Evolutionary conservation across 1,140 invertebrate species (phyloP).

Genomic region (Cardiocondyla obscurior): DNA sequence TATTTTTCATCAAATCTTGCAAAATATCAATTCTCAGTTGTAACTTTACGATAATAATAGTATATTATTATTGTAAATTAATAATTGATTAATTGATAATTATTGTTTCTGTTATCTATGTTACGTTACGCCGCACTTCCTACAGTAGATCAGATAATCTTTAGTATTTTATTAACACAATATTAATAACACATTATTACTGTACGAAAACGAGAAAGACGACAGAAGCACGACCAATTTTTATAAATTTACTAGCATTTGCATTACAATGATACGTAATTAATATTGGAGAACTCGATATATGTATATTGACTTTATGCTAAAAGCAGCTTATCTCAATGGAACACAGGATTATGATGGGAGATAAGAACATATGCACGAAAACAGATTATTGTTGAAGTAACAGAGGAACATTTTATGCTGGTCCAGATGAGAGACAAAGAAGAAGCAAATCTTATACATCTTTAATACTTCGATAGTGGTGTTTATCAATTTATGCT

Average conservation of each 20-base stretch:
- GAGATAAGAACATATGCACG: background rate
- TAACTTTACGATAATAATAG: background rate
- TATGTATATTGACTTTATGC: background rate
- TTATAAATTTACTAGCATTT: background rate
- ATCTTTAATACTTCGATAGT: background rate
- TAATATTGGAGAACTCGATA: background rate
- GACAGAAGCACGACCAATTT: background rate
- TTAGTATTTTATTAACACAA: too few species aligned
- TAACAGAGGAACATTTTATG: background rate
- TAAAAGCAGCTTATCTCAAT: constrained; percentile 11
- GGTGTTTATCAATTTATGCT: background rate
- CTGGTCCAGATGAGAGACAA: background rate
- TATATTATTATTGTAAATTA: too few species aligned
- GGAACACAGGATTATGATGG: background rate
- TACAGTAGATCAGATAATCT: background rate
- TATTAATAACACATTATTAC: background rate
- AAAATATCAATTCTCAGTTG: background rate
- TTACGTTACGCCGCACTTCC: background rate
- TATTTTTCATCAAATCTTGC: background rate
- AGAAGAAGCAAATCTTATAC: background rate
- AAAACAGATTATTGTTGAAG: background rate
- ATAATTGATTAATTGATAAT: too few species aligned
- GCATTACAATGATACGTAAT: background rate
- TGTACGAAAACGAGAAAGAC: background rate
- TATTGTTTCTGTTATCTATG: background rate